Conservation (phyloP, 1,140 invertebrate species). For the Leptonema lineaticorne region DNA sequence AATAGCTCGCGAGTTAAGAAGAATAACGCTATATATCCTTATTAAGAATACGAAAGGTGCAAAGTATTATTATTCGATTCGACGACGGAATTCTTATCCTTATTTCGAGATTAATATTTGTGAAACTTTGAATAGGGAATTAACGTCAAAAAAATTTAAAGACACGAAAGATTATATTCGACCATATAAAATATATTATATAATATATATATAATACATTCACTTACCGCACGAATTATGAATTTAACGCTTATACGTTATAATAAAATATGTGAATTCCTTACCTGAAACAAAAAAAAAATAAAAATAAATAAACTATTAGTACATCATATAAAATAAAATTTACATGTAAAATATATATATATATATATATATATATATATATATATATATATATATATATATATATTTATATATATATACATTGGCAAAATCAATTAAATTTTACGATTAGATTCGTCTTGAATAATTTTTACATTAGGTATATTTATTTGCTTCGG, state of each 20-base stretch:
- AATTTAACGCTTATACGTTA: not conserved
- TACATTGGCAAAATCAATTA: too few relatives aligned
- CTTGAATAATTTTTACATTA: too few relatives aligned
- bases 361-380: not conserved
- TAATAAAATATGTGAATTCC: not conserved
- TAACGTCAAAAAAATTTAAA: not conserved
- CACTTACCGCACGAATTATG: not conserved
- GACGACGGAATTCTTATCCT: not conserved
- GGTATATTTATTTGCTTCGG: too few relatives aligned
- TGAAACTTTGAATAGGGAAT: not conserved
- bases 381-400: not conserved
- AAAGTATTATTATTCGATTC: not conserved
- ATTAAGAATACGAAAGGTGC: too few relatives aligned
- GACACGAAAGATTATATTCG: not conserved
- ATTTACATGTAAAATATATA: not conserved
- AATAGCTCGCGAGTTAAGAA: not conserved
- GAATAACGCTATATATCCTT: too few relatives aligned
- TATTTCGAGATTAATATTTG: not conserved
- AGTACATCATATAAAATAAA: not conserved
- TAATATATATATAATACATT: too few relatives aligned
- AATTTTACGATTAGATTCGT: too few relatives aligned
- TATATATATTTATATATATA: not conserved
- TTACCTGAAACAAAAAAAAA: constrained; percentile 10
- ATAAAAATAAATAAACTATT: not conserved
- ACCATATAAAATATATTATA: too few relatives aligned